A percentile compares a stretch with the other conserved stretches of the same genome.
These are phyloP conservation scores for Sitophilus oryzae DNA, from an alignment of 1,140 invertebrate species.

Conservation along the genomic window DNA sequence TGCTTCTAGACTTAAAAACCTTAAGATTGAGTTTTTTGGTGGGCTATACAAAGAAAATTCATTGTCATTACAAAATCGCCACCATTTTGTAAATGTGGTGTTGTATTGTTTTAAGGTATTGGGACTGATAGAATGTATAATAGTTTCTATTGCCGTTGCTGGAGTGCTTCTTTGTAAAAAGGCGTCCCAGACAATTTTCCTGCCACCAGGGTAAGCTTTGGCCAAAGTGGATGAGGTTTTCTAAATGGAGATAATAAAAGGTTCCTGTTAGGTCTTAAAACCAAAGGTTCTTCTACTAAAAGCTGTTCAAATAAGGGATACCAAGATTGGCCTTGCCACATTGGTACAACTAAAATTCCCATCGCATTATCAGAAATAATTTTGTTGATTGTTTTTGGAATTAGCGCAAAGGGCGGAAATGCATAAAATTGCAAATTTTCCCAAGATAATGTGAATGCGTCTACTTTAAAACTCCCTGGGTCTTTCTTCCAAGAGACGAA, in stretches of 20 bases:
- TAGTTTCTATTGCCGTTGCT: conserved; percentile 1
- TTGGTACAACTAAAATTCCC: no score
- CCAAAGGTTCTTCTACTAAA: no score
- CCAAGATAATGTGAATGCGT: no score
- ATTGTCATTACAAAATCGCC: no score
- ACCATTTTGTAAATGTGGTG: conserved; percentile 1
- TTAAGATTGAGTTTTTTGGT: conserved; percentile 1
- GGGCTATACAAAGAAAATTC: not conserved
- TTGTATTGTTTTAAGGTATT: conserved; percentile 5
- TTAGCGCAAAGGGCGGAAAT: no score
- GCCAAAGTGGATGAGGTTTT: not conserved
- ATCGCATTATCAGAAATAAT: conserved; percentile 3
- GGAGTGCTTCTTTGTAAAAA: conserved; percentile 1
- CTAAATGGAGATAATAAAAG: conserved; percentile 1
- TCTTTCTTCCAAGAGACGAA: conserved; percentile 1
- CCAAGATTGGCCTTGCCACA: not conserved
- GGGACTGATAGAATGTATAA: conserved; percentile 1
- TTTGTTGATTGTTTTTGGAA: no score
- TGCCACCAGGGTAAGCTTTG: conserved; percentile 1
- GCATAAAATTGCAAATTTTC: no score
- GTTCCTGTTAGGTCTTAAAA: not conserved
- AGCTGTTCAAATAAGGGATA: conserved; percentile 3
- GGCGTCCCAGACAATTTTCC: conserved; percentile 1
- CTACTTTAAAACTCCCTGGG: conserved; percentile 1
- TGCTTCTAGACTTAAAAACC: conserved; percentile 2